phyloP scores from a whole-genome alignment of 2,797 vertebrate species.

The Aplochiton taeniatus region DNA sequence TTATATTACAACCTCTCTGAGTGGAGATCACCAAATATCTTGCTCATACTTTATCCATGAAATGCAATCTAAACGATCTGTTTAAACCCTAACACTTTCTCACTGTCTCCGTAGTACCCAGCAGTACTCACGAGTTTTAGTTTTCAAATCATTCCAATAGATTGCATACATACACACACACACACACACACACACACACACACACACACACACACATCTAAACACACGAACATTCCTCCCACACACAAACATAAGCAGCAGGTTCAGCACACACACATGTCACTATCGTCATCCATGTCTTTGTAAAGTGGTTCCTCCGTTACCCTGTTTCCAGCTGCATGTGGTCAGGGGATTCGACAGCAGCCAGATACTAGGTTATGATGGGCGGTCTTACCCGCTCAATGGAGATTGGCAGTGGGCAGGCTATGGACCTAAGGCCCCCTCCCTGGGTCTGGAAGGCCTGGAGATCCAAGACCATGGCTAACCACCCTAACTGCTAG shows the following conservation, averaged over 20 bases:
- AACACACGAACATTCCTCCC: slow-evolving; percentile 7
- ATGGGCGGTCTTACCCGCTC: slow-evolving; percentile 37
- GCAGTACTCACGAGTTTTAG: too few species aligned
- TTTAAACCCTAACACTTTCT: slow-evolving; percentile 26
- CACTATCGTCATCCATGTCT: not conserved
- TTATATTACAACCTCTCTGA: slow-evolving; percentile 50
- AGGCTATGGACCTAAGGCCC: slow-evolving; percentile 46
- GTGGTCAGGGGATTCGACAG: slow-evolving; percentile 48
- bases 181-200: slow-evolving; percentile 5
- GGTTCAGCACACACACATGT: too few species aligned
- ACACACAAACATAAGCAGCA: too few species aligned
- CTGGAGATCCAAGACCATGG: slow-evolving; percentile 43
- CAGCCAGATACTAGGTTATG: slow-evolving; percentile 29
- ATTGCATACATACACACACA: slow-evolving; percentile 1
- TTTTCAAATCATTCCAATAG: too few species aligned
- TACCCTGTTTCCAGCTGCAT: slow-evolving; percentile 44
- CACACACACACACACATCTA: slow-evolving; percentile 3
- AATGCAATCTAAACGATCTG: slow-evolving; percentile 54
- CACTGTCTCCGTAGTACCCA: not conserved
- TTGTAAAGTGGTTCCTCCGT: not conserved
- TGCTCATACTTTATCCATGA: slow-evolving; percentile 37
- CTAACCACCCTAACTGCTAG: slow-evolving; percentile 53
- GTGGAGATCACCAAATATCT: slow-evolving; percentile 32
- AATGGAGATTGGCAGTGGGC: slow-evolving; percentile 23
- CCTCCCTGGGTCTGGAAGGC: slow-evolving; percentile 38